Evolutionary conservation across 2,113 vertebrate genomes (phyloP).

Genomic region (Osmerus eperlanus): DNA sequence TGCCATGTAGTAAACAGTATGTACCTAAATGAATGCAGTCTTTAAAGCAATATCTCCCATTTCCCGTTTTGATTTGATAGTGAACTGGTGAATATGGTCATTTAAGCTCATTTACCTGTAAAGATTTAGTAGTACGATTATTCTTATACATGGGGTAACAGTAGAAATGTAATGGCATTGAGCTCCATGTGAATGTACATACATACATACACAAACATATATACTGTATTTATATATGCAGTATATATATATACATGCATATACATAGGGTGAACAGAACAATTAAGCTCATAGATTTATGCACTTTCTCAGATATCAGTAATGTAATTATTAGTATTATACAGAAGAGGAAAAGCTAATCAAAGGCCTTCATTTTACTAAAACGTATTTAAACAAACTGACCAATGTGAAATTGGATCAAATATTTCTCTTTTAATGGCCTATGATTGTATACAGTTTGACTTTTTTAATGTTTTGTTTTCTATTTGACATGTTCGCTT

Average conservation of each 20-base stretch:
- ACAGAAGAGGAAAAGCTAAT: slow-evolving; percentile 45
- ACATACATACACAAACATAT: slow-evolving; percentile 5
- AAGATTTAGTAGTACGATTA: slow-evolving; percentile 48
- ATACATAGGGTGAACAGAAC: too few relatives aligned
- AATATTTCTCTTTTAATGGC: slow-evolving; percentile 56
- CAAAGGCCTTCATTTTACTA: slow-evolving; percentile 52
- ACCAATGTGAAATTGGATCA: slow-evolving; percentile 54
- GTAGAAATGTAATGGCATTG: slow-evolving; percentile 42
- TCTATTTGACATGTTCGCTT: slow-evolving; percentile 38
- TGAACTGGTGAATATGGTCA: slow-evolving; percentile 32
- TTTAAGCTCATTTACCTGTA: slow-evolving; percentile 56
- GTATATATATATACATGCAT: too few relatives aligned
- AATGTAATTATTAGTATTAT: slow-evolving; percentile 58
- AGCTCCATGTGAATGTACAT: slow-evolving; percentile 66
- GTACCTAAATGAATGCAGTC: slow-evolving; percentile 64
- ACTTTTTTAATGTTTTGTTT: slow-evolving; percentile 52
- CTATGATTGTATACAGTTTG: slow-evolving; percentile 63
- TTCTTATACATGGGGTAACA: slow-evolving; percentile 39
- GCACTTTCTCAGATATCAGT: slow-evolving; percentile 44
- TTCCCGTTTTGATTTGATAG: slow-evolving; percentile 42
- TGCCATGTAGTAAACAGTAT: slow-evolving; percentile 63
- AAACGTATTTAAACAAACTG: slow-evolving; percentile 57
- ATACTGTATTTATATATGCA: too few relatives aligned
- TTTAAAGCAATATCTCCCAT: slow-evolving; percentile 71
- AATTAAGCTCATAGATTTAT: background rate